Base-by-base conservation (phyloP, 1,140 invertebrate genomes). In the Diachasma alloeum region DNA sequence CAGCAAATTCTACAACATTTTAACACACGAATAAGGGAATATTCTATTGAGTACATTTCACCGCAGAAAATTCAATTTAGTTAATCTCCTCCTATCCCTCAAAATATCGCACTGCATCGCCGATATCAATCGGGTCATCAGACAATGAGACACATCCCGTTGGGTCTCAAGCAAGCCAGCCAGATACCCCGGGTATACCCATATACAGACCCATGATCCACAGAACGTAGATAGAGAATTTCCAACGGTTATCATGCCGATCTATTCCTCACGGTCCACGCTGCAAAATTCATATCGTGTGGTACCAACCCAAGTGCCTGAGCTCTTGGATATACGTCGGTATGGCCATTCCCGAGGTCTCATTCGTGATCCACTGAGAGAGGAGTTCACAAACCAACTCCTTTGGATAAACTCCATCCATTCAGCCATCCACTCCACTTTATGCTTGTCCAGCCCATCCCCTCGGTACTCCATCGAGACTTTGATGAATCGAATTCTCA, bases 241-340 rank as follows among this genome's bases (percentile, higher is more conserved):
- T 53, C 66, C 70, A 17, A 22, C 31, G 36, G 26, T 48, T 53
- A 53, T 53, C 48, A 77, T 70, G 31, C 44, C 22, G n/a, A 70
- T 73, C 46, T 59, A 59, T 73, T 39, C 77, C 66, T n/a, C 46
- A 42, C 70, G 42, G 48, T 59, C 71, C 22, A 83, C 83, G 72
- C 56, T 83, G 82, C 83, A 83, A 78, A 82, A 83, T 83, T 84
- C 81, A 83, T 84, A 83, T 83, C 77, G 74, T 77, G 63, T 75
- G 80, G 66, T 79, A 46, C 39, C 46, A 59, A 37, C 56, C 36
- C 75, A 73, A 59, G 76, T 82, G 72, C 73, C 72, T 74, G 17
- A 63, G 37, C 17, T 17, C 37, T 69, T n/a, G 46, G 48, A 53
- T 53, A 42, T 42, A 42, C 39, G 13, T 42, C 39, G 39, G 39